Evolutionary conservation across 2,888 invertebrate species (phyloP).

Genomic region (Busseola fusca): DNA sequence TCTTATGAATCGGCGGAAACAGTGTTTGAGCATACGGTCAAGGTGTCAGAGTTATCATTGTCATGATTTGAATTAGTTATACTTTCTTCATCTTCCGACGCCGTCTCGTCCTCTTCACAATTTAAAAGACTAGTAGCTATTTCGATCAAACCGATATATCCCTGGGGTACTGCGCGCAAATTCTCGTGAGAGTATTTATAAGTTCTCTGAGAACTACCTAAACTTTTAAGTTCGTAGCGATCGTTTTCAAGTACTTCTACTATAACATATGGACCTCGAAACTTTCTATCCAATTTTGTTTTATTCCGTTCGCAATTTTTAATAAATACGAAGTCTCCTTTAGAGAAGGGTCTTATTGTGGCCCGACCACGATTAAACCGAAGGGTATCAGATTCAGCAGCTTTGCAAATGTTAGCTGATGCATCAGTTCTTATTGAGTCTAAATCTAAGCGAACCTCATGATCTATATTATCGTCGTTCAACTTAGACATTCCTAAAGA

Average conservation of each 20-base stretch:
- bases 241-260: neutral
- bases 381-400: neutral
- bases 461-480: neutral
- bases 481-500: neutral
- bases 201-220: neutral
- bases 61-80: no score
- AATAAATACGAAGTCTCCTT: no score
- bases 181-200: neutral
- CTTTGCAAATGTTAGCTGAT: neutral
- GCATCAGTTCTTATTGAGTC: neutral
- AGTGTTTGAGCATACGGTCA: no score
- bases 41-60: no score
- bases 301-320: no score
- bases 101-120: no score
- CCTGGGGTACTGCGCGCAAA: no score
- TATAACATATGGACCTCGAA: neutral
- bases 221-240: neutral
- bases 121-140: no score
- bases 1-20: no score
- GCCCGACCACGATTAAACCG: neutral
- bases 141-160: no score
- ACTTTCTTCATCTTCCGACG: no score
- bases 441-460: neutral
- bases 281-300: no score
- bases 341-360: neutral